A percentile compares a stretch with the other conserved stretches of the same genome.
These are phyloP conservation scores for Seladonia tumulorum DNA, from an alignment of 2,888 invertebrate species.

Conservation along the genomic window DNA sequence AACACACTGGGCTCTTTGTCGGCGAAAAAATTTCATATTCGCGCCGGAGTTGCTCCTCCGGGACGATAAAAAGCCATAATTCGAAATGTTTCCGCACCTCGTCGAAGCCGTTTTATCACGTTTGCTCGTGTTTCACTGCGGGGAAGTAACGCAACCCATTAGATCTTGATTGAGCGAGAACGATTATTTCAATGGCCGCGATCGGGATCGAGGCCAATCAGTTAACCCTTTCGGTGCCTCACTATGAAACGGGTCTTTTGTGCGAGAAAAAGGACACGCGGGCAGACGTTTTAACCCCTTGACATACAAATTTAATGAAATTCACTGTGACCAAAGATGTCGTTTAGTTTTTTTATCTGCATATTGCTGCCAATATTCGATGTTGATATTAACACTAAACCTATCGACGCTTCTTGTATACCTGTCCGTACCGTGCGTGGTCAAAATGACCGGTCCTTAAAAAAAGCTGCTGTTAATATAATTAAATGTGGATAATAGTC, in stretches of 20 bases:
- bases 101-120: conserved; percentile 36
- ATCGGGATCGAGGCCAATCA: conserved; percentile 24
- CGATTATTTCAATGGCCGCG: conserved; percentile 28
- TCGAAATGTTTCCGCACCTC: conserved; percentile 27
- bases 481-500: too few species aligned
- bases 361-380: too few species aligned
- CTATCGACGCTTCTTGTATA: too few species aligned
- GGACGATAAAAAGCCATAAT: conserved; percentile 29
- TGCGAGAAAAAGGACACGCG: not conserved
- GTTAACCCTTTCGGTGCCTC: conserved; percentile 27
- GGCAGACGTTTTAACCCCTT: not conserved
- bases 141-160: conserved; percentile 33
- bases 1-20: conserved; percentile 69
- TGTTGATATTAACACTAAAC: too few species aligned
- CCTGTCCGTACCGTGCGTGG: too few species aligned
- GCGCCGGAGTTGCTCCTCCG: conserved; percentile 26
- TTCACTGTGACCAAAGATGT: not conserved
- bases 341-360: not conserved
- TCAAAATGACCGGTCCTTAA: too few species aligned
- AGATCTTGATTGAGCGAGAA: conserved; percentile 39
- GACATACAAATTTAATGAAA: not conserved
- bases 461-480: too few species aligned
- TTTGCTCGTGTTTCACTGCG: conserved; percentile 35
- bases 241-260: conserved; percentile 10
- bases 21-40: conserved; percentile 64